These are phyloP conservation scores for Falco berigora DNA, from an alignment of 2,797 vertebrate genomes.

Conservation along the genomic window DNA sequence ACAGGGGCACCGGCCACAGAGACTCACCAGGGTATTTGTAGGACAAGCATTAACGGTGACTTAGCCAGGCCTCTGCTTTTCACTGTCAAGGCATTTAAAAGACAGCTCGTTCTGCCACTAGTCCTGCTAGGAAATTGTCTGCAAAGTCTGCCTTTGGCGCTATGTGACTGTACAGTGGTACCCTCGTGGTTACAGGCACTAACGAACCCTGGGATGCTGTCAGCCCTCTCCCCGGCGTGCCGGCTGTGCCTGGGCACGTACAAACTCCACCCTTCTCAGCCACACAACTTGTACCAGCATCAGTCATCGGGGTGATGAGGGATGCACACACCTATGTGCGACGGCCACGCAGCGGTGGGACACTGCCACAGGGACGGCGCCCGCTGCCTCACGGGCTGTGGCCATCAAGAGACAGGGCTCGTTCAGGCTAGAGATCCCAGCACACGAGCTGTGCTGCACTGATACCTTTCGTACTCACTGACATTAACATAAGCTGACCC, in stretches of 20 bases:
- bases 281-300: fast-evolving
- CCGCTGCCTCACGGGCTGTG: fast-evolving
- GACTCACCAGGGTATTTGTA: background rate
- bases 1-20: no score
- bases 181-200: background rate
- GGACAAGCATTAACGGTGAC: background rate
- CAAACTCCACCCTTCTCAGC: fast-evolving
- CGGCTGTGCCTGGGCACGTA: background rate
- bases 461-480: background rate
- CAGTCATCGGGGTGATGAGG: background rate
- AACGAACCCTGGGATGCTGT: background rate
- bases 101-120: background rate
- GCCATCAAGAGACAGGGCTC: background rate
- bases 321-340: no score
- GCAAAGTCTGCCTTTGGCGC: background rate
- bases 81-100: background rate
- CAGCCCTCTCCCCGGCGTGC: background rate
- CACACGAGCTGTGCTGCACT: background rate
- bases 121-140: background rate
- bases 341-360: background rate
- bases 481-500: background rate
- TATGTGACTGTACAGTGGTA: fast-evolving
- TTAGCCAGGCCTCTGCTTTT: background rate
- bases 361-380: background rate
- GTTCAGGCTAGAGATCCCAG: background rate